Evolutionary conservation across 2,113 vertebrate genomes (phyloP).

Genomic region (Ailuropoda melanoleuca): DNA sequence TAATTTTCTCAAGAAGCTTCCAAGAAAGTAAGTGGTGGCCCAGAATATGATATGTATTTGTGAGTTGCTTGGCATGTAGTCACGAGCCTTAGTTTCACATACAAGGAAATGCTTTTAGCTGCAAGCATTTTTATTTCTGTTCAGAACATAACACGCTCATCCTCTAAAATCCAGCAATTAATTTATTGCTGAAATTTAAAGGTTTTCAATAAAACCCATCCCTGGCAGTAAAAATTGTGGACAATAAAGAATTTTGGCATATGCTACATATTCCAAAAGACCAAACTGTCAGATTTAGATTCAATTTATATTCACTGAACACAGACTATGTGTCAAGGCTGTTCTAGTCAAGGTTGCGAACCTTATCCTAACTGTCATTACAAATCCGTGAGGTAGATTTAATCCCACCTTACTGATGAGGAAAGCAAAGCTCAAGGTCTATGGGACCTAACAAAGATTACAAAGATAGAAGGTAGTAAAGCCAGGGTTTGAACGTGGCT

Average conservation of each 20-base stretch:
- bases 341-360: not conserved
- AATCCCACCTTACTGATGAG: not conserved
- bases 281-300: not conserved
- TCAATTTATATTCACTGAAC: not conserved
- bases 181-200: conserved; percentile 18
- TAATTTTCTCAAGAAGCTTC: conserved; percentile 65
- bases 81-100: conserved; percentile 30
- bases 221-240: not conserved
- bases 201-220: not conserved
- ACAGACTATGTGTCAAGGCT: not conserved
- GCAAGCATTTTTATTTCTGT: conserved; percentile 12
- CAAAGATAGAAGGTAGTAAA: not conserved
- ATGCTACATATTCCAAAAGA: not conserved
- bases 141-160: not conserved
- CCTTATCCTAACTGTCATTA: not conserved
- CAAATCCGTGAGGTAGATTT: not conserved
- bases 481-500: not conserved
- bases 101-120: conserved; percentile 53
- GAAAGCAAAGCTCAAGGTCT: not conserved
- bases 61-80: conserved; percentile 32
- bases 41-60: conserved; percentile 46
- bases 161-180: conserved; percentile 25
- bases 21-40: not conserved
- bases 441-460: not conserved
- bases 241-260: conserved; percentile 24